Evolutionary conservation across 2,888 invertebrate genomes (phyloP), one percentile per base, ranked within the genome.

Genomic region (Pandemis cinnamomeana): DNA sequence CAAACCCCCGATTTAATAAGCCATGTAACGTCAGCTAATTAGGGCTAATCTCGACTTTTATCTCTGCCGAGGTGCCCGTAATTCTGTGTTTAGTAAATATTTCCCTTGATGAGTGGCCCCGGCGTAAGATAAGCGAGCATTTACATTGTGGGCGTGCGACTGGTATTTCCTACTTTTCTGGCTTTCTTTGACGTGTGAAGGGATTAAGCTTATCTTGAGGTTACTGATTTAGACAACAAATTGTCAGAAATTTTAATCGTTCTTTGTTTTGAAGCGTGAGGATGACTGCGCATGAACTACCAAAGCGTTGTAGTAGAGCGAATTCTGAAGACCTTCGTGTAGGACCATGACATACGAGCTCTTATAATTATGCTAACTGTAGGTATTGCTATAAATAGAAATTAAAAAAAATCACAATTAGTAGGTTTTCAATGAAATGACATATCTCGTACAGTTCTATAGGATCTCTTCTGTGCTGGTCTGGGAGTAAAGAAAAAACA

Each of bases 71-170:
- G 79, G 81, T 82, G 85, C 84, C 78, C 82, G 84, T 90, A 86
- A 89, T 85, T 88, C 85, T 84, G 83, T 90, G 85, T 89, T 90
- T 87, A 81, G 91, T 92, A 91, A 93, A 93, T 92, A 92, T 92
- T 92, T 92, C 86, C 84, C 83, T 83, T 88, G 89, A 90, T 87
- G 88, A 86, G 82, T 84, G 83, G 81, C 81, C 81, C 76, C 79
- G 77, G 75, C 80, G 75, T 72, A 60, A 87, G 92, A 91, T 91
- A 91, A 90, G 82, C 63, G 58, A 68, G 70, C 77, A 86, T 89
- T 87, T 82, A 87, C 84, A 84, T 86, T 83, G 81, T 84, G 80
- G 78, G 77, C 86, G 81, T 85, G 83, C 78, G 83, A 84, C 78
- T 82, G 78, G 81, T 77, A 79, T 82, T 78, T 80, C 75, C 77